These are phyloP conservation scores for Nautilus pompilius DNA, from an alignment of 1,140 invertebrate genomes.

Conservation along the genomic window DNA sequence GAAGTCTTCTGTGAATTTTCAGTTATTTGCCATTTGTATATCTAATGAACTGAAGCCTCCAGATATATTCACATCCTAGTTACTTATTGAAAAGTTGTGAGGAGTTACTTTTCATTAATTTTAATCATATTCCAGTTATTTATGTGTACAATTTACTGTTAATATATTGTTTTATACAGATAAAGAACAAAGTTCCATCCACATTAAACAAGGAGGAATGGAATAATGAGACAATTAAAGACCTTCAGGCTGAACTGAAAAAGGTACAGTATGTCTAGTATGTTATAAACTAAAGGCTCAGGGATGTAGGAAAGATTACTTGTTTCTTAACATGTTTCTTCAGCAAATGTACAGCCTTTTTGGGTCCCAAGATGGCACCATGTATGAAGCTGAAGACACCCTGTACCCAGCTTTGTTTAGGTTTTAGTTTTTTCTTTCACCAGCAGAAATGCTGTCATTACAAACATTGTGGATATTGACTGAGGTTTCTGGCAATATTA, in stretches of 20 bases:
- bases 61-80: not conserved
- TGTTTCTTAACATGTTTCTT: not conserved
- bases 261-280: constrained; percentile 30
- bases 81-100: not conserved
- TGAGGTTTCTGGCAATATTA: no score
- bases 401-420: not conserved
- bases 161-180: constrained; percentile 24
- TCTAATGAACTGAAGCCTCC: not conserved
- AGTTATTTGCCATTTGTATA: not conserved
- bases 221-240: constrained; percentile 47
- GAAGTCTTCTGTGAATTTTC: not conserved
- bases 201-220: constrained; percentile 41
- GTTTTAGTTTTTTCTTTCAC: not conserved
- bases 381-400: not conserved
- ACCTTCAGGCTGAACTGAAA: constrained; percentile 42
- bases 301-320: not conserved
- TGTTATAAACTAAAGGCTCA: not conserved
- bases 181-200: constrained; percentile 48
- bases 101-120: not conserved
- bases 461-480: no score
- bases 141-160: not conserved
- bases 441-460: not conserved
- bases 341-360: not conserved
- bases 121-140: not conserved
- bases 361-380: not conserved